Conservation (phyloP, 2,113 vertebrate genomes). For the Caranx ignobilis region DNA sequence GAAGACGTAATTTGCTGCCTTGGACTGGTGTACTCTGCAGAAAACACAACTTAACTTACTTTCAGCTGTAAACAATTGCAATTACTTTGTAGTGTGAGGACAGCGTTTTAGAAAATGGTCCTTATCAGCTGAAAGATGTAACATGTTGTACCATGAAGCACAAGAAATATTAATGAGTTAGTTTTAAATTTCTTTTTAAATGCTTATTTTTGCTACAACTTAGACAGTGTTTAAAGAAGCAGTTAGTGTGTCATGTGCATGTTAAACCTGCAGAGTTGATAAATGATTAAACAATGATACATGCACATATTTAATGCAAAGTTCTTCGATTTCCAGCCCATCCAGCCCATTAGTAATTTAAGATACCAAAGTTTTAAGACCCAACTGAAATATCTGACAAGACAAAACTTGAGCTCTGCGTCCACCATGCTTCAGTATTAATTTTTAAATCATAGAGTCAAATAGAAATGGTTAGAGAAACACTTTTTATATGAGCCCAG, state of each 20-base stretch:
- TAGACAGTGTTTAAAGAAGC: neutral
- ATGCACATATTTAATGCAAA: constrained; percentile 36
- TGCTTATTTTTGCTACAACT: neutral
- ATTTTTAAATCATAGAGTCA: neutral
- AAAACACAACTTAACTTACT: constrained; percentile 16
- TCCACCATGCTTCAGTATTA: neutral
- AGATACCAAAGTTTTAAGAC: constrained; percentile 34
- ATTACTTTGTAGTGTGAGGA: neutral
- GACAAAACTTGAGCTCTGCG: neutral
- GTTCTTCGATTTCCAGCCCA: neutral
- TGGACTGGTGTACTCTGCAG: constrained; percentile 92
- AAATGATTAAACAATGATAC: constrained; percentile 5
- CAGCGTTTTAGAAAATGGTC: neutral
- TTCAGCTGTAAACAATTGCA: neutral
- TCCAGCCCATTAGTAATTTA: constrained; percentile 49
- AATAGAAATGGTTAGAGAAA: neutral
- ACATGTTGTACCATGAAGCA: neutral
- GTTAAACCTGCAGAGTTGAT: constrained; percentile 11
- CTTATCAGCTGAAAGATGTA: neutral
- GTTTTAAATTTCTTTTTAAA: constrained; percentile 1
- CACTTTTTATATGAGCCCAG: no score
- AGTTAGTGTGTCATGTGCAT: constrained; percentile 30
- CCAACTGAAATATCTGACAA: constrained; percentile 70
- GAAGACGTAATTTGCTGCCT: constrained; percentile 95
- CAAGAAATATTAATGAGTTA: constrained; percentile 3